Evolutionary conservation across 2,797 vertebrate species (phyloP).

Genomic region (Mormyrus proboscirostris): DNA sequence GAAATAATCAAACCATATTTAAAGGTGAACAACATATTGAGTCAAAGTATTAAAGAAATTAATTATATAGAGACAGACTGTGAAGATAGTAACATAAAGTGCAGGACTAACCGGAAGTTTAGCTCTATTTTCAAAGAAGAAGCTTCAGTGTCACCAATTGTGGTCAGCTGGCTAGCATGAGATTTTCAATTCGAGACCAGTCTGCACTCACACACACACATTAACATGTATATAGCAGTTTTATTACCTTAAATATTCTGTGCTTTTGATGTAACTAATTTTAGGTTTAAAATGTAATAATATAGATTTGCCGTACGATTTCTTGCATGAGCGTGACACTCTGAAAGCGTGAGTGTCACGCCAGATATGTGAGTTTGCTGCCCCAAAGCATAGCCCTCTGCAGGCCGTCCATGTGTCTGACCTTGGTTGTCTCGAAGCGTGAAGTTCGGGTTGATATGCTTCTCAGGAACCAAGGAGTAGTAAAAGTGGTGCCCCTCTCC

Average conservation of each 20-base stretch:
- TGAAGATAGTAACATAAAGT: not conserved
- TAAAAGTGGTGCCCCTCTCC: slow-evolving; percentile 70
- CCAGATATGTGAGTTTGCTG: not conserved
- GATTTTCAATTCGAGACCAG: not conserved
- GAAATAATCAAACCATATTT: not conserved
- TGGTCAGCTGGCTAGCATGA: not conserved
- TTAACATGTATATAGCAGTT: not conserved
- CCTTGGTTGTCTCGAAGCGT: slow-evolving; percentile 83
- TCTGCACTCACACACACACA: not conserved
- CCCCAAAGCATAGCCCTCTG: not conserved
- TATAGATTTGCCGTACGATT: not conserved
- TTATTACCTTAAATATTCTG: not conserved
- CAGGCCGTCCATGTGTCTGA: slow-evolving; percentile 37
- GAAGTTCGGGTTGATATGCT: slow-evolving; percentile 73
- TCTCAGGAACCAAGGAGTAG: slow-evolving; percentile 71
- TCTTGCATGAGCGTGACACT: not conserved
- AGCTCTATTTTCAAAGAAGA: not conserved
- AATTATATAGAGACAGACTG: not conserved
- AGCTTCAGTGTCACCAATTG: not conserved
- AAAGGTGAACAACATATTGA: not conserved
- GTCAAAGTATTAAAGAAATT: not conserved
- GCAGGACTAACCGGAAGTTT: not conserved
- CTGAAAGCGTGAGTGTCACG: not conserved
- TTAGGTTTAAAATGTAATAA: not conserved
- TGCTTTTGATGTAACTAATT: not conserved